Evolutionary conservation across 2,888 invertebrate genomes (phyloP), one percentile per base, ranked within the genome.

Genomic region (Pseudococcus longispinus): DNA sequence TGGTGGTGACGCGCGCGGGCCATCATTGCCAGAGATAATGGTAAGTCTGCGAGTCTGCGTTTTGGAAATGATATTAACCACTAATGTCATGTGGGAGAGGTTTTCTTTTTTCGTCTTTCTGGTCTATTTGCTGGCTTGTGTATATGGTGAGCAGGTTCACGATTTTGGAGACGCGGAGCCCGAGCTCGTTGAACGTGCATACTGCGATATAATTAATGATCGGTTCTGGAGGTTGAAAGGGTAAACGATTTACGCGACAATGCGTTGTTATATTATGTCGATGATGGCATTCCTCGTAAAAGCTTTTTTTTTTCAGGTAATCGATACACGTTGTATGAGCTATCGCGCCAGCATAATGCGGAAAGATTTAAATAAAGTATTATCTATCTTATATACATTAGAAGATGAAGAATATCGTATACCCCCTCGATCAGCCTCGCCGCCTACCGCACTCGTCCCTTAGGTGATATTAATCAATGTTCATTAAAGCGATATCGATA

Each of bases 191-290:
- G 29, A 32, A 70, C 29, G 32, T 70, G 32, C 70, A 29, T 70
- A 29, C 70, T 70, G 70, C 70, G 29, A 32, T 70, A 70, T 70
- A 70, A 70, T 70, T 70, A 70, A 70, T 70, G 77, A 80, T 80
- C 77, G 20, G 42, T 37, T 23, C 60, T 23, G 42, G 77, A 80
- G 77, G 77, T 80, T 80, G 77, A 46, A 86, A 74, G 86, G 77
- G 86, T 86, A 86, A 86, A 77, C 77, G 55, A 80, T 86, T 86
- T 80, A 80, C 29, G 86, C 86, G 86, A 86, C 80, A 86, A 80
- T 86, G 29, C 84, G 84, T 83, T 29, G 29, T 70, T 70, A 37
- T 37, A 37, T 37, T 37, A 29, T 70, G 70, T 70, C 70, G 70
- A 60, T 11, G 60, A 70, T 70, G 70, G 70, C 70, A 70, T 70